Percentiles rank a stretch among this genome's conserved stretches.
Conservation (phyloP, 2,113 vertebrate genomes). For the Seriola aureovittata region DNA sequence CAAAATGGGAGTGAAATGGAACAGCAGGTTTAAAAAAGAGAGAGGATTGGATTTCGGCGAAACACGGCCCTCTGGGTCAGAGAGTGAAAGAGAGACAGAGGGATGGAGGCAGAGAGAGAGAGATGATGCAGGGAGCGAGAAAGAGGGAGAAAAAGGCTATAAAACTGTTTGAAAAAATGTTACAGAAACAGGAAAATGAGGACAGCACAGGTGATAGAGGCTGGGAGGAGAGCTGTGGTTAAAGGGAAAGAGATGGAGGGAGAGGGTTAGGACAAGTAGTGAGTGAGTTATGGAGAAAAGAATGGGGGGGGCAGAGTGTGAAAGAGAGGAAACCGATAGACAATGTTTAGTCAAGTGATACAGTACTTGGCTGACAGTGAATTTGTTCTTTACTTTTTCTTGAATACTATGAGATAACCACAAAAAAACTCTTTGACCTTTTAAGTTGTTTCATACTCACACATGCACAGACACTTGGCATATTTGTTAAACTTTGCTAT, state of each 20-base stretch:
- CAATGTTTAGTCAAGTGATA: conserved; percentile 6
- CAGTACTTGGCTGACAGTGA: no score
- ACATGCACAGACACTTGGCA: background rate
- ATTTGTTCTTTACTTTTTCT: background rate
- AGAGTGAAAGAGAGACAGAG: conserved; percentile 43
- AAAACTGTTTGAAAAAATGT: conserved; percentile 45
- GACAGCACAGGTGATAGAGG: conserved; percentile 16
- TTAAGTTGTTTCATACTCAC: background rate
- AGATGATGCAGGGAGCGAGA: conserved; percentile 30
- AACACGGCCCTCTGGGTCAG: conserved; percentile 77
- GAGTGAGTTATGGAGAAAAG: conserved; percentile 34
- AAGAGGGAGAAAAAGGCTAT: conserved; percentile 30
- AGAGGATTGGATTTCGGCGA: conserved; percentile 80
- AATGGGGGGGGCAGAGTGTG: conserved; percentile 4
- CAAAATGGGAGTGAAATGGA: conserved; percentile 81
- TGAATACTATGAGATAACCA: background rate
- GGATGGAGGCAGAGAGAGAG: conserved; percentile 32
- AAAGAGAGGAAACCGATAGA: conserved; percentile 5
- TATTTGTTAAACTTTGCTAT: background rate
- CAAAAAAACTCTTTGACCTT: background rate
- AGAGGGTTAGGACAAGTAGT: conserved; percentile 24
- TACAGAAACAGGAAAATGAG: conserved; percentile 49
- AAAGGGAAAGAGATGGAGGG: conserved; percentile 52
- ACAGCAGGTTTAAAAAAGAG: conserved; percentile 79
- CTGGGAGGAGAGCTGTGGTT: conserved; percentile 39